Evolutionary conservation across 2,888 invertebrate species (phyloP).

Genomic region (Pseudoips prasinana): DNA sequence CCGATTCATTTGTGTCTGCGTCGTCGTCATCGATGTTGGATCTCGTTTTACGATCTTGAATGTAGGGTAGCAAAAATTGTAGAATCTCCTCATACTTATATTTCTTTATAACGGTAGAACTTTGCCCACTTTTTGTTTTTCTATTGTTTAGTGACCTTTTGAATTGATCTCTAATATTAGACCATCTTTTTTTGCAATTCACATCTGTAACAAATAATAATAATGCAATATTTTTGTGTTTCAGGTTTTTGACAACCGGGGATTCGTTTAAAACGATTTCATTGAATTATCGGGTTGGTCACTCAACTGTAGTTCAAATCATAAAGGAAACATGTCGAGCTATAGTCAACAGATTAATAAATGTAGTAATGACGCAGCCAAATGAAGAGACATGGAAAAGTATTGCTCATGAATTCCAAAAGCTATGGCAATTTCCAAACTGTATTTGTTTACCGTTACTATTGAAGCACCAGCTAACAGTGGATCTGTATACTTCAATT

Average conservation of each 20-base stretch:
- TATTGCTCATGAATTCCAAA: constrained; percentile 15
- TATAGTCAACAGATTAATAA: constrained; percentile 36
- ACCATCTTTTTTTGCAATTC: constrained; percentile 9
- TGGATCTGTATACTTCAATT: constrained; percentile 24
- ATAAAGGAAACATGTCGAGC: constrained; percentile 5
- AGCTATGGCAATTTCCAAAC: constrained; percentile 18
- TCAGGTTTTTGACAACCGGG: constrained; percentile 32
- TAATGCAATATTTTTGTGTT: constrained; percentile 3
- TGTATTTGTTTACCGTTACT: constrained; percentile 12
- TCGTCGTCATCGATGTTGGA: constrained; percentile 6
- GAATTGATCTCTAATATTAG: constrained; percentile 12
- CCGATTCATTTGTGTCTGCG: constrained; percentile 4
- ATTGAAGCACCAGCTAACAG: constrained; percentile 13
- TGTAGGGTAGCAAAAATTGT: constrained; percentile 11
- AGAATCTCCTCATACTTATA: constrained; percentile 13
- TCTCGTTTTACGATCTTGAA: constrained; percentile 8
- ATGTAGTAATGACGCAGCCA: constrained; percentile 29
- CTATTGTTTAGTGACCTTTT: constrained; percentile 10
- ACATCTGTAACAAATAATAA: background rate
- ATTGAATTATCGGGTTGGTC: constrained; percentile 33
- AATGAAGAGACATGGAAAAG: constrained; percentile 16
- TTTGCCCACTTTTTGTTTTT: constrained; percentile 8
- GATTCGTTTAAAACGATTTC: constrained; percentile 29
- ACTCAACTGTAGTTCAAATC: constrained; percentile 20
- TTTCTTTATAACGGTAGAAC: constrained; percentile 7